Evolutionary conservation across 2,113 vertebrate species (phyloP), one percentile per base, ranked within the genome.

Genomic region (Plestiodon gilberti): DNA sequence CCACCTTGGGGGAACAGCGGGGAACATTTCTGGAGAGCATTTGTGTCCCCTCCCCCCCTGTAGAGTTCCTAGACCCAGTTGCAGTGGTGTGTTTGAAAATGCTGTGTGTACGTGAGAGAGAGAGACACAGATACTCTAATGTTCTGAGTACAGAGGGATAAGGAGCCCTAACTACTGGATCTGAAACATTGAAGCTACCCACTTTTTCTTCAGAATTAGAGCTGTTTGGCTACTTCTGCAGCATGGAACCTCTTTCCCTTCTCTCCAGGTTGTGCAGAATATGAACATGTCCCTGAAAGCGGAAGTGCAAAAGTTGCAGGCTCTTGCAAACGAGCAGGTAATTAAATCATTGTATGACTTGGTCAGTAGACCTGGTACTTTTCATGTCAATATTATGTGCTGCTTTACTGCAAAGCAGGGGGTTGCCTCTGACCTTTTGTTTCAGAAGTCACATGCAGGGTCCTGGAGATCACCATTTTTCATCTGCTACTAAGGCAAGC

Each of bases 291-390:
- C 97, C 9, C 89, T 99, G 91, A 98, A 98, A 95, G 96, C 96
- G 81, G 98, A 99, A 90, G 89, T 99, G 10, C 98, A 98, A 91
- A 98, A 97, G 92, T 96, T 99, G 92, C 98, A 98, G 93, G 95
- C 96, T 89, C 95, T 97, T 90, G 97, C 97, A 94, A 98, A 98
- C 93, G 98, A 99, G 87, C 98, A 99, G 98, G 99, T 99, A 80
- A 91, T 88, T 6, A 30, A 4, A 15, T 14, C n/a, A 6, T 6
- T 35, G 71, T 28, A 25, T 35, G 20, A 15, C 10, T 73, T n/a
- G 22, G 25, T 35, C 65, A 4, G 28, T 75, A 8, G 43, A 48
- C 43, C 43, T 48, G 43, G 43, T 48, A 48, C 43, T 8, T 48
- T 4, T 5, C 43, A 48, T 48, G 43, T 48, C 43, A 48, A 48